A percentile compares a stretch with the other conserved stretches of the same genome.
Conservation (phyloP, 2,797 vertebrate genomes). For the Sibirionetta formosa region DNA sequence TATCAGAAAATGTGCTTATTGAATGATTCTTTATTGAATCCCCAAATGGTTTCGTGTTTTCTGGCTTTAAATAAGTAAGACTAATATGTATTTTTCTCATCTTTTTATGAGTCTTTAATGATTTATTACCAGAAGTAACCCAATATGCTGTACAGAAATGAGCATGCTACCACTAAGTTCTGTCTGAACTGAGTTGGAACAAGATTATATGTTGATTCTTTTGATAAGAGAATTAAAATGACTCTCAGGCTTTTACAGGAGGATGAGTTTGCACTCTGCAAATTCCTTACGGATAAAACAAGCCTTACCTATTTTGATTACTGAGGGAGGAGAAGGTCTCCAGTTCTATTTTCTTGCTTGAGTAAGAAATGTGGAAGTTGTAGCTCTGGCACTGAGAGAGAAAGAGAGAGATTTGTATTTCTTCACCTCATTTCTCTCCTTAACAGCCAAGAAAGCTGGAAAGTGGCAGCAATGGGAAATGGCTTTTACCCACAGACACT, state of each 20-base stretch:
- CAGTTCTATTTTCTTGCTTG: not conserved
- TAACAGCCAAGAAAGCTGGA: not conserved
- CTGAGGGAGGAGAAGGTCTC: not conserved
- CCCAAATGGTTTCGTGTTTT: not conserved
- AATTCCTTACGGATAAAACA: not conserved
- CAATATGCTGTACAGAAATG: not conserved
- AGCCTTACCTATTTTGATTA: not conserved
- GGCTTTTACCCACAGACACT: not conserved
- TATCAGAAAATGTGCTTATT: not conserved
- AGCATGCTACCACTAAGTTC: not conserved
- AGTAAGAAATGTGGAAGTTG: not conserved
- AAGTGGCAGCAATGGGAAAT: not conserved
- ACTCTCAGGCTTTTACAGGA: not conserved
- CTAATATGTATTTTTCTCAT: not conserved
- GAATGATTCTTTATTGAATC: not conserved
- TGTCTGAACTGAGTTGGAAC: not conserved
- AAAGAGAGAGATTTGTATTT: not conserved
- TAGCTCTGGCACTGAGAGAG: not conserved
- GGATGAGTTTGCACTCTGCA: not conserved
- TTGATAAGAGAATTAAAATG: not conserved
- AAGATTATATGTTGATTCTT: not conserved
- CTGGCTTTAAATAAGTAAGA: not conserved
- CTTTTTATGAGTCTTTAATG: not conserved
- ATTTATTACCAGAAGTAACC: not conserved
- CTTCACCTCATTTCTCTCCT: not conserved